These are phyloP conservation scores for Dromococcyx pavoninus DNA, from an alignment of 2,797 vertebrate genomes.

Conservation along the genomic window DNA sequence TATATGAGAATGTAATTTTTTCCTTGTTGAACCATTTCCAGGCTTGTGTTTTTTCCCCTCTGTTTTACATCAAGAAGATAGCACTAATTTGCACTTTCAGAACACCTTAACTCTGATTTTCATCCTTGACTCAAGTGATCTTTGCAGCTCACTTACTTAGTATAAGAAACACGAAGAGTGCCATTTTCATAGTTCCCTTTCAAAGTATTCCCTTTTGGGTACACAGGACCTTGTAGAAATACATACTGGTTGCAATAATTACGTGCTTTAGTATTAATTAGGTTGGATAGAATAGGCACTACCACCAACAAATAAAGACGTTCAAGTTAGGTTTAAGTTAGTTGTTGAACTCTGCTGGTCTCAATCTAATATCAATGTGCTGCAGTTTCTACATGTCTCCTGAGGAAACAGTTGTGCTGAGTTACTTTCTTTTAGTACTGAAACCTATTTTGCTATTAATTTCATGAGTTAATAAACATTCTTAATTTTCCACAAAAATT, in stretches of 20 bases:
- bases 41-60: background rate
- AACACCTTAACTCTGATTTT: background rate
- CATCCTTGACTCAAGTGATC: background rate
- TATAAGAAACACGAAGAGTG: background rate
- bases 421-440: background rate
- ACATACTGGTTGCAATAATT: background rate
- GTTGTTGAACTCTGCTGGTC: background rate
- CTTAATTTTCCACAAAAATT: background rate
- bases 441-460: background rate
- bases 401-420: background rate
- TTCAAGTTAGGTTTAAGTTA: background rate
- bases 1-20: background rate
- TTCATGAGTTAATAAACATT: background rate
- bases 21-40: background rate
- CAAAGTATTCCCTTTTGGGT: background rate
- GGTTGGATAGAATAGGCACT: background rate
- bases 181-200: background rate
- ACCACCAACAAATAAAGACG: background rate
- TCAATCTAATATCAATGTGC: background rate
- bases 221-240: background rate
- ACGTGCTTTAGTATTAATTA: background rate
- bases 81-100: background rate
- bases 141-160: background rate
- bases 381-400: background rate
- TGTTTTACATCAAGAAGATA: background rate